Evolutionary conservation across 2,888 invertebrate species (phyloP).

Genomic region (Scrobipalpa atriplicella): DNA sequence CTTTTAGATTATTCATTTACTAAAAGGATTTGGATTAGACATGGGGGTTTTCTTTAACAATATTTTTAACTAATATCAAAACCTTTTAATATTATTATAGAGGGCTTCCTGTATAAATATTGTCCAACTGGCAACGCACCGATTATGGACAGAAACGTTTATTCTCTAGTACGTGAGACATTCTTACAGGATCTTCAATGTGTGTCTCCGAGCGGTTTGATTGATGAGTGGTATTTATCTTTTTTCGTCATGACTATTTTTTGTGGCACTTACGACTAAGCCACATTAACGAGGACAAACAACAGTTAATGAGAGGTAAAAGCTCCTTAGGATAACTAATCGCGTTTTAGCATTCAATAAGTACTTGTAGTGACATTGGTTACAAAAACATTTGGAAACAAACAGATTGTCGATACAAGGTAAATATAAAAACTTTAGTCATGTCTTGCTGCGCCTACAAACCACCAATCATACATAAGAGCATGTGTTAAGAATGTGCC

Average conservation of each 20-base stretch:
- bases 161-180: not conserved
- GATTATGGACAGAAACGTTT: too few species aligned
- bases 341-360: constrained; percentile 23
- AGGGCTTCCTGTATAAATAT: too few species aligned
- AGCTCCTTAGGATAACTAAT: constrained; percentile 62
- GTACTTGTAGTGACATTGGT: constrained; percentile 21
- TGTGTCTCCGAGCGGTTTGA: constrained; percentile 21
- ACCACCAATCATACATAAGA: too few species aligned
- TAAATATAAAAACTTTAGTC: constrained; percentile 1
- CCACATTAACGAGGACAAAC: constrained; percentile 64
- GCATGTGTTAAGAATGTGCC: too few species aligned
- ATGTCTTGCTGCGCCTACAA: constrained; percentile 5
- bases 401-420: not conserved
- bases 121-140: too few species aligned
- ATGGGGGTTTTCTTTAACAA: too few species aligned
- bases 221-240: constrained; percentile 26
- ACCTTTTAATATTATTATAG: too few species aligned
- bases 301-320: constrained; percentile 77
- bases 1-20: too few species aligned
- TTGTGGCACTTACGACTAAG: constrained; percentile 48
- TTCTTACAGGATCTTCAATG: constrained; percentile 1
- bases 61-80: too few species aligned
- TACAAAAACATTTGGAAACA: constrained; percentile 3
- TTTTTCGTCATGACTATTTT: constrained; percentile 24
- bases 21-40: too few species aligned